Percentiles rank a stretch among this genome's conserved stretches.
phyloP scores from a whole-genome alignment of 2,888 invertebrate species.

The Altica lythri region DNA sequence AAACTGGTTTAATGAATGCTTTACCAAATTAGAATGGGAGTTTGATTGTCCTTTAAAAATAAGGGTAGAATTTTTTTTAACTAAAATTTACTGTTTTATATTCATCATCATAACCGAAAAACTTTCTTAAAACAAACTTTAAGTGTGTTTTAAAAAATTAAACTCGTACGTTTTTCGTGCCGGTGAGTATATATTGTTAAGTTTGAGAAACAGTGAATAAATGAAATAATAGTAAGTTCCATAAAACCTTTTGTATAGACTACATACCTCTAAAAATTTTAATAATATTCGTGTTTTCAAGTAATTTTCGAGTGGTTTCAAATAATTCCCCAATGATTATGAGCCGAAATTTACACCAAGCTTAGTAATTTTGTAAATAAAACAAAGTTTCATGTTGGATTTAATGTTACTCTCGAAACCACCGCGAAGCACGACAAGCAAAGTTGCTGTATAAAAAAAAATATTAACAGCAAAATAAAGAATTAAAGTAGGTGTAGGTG shows the following conservation, averaged over 20 bases:
- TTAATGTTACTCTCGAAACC: conserved; percentile 32
- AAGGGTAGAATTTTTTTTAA: conserved; percentile 12
- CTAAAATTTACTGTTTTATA: too few relatives aligned
- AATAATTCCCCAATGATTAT: conserved; percentile 39
- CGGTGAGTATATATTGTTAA: too few relatives aligned
- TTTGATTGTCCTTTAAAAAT: conserved; percentile 27
- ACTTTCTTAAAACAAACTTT: too few relatives aligned
- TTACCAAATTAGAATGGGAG: conserved; percentile 30
- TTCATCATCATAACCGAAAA: too few relatives aligned
- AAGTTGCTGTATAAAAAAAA: conserved; percentile 3
- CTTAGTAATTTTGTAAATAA: conserved; percentile 39
- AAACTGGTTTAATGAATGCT: conserved; percentile 35
- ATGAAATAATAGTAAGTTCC: too few relatives aligned
- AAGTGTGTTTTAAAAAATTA: too few relatives aligned
- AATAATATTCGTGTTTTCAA: conserved; percentile 43
- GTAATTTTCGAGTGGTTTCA: conserved; percentile 41
- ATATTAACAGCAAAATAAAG: not conserved
- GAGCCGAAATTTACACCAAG: conserved; percentile 35
- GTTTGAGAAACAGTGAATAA: too few relatives aligned
- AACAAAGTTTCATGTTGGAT: conserved; percentile 36
- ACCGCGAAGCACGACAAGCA: conserved; percentile 31
- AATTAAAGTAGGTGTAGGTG: too few relatives aligned
- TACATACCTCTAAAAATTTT: conserved; percentile 25
- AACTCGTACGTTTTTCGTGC: too few relatives aligned
- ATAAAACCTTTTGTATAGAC: not conserved